Base-by-base conservation (phyloP, 2,113 vertebrate genomes). In the Leuciscus idus region DNA sequence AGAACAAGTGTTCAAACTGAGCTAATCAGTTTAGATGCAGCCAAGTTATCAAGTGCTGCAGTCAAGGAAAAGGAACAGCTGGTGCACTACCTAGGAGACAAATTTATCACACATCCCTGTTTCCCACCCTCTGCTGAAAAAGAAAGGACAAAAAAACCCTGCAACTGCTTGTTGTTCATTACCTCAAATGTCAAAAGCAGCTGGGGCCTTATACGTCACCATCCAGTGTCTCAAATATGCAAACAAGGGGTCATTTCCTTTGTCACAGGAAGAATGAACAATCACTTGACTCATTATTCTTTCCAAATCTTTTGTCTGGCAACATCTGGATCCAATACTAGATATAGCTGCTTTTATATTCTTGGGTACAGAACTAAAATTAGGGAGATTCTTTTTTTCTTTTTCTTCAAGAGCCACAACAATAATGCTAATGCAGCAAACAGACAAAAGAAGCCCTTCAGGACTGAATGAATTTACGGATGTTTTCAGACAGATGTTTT, bases 21-120 rank as follows among this genome's bases (percentile, higher is more conserved):
- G 43, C 68, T 85, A 75, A 80, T 87, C 76, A 75, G 83, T 43
- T 64, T 30, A 66, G 68, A 68, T 68, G 73, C 74, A 61, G 43
- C 62, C 52, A 46, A 77, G 72, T 72, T 86, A 86, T 85, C 74
- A 73, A 72, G 70, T 75, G 72, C 12, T 72, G 36, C 87, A 84
- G 28, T 83, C 19, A 43, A 61, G 73, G 57, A 73, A 68, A 75
- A 77, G 73, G 55, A 85, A 81, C 87, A 89, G 84, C 84, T 86
- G 86, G 61, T 83, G 50, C 30, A 26, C 73, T 87, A 86, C 80
- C 84, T 84, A 62, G 59, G 62, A 82, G 84, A 84, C 68, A 59
- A 77, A 46, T 62, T 28, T 73, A 83, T 77, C 76, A 78, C 77
- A 81, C 39, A n/a, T 33, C 59, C 61, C 28, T 15, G 84, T 81